phyloP scores from a whole-genome alignment of 2,113 vertebrate species.

The Campylomormyrus numenius region DNA sequence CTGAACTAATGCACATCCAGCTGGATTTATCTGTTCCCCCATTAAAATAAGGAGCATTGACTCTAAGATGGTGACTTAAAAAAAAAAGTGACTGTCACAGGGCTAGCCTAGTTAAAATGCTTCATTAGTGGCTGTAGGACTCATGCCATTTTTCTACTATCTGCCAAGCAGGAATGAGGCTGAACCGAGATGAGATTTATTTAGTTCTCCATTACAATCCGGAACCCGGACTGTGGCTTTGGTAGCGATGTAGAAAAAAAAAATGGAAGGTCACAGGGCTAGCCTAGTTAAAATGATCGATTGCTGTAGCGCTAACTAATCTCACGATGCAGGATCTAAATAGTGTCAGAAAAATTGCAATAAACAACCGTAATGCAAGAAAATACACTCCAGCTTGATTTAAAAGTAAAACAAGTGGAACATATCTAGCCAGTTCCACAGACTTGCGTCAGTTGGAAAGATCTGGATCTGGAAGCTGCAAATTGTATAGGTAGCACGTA shows the following conservation, averaged over 20 bases:
- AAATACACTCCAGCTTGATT: neutral
- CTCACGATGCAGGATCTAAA: neutral
- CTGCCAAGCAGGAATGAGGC: neutral
- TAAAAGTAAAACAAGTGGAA: neutral
- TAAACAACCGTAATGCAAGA: neutral
- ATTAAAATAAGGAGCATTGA: neutral
- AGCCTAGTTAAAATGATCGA: neutral
- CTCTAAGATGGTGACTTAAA: neutral
- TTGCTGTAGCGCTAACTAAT: neutral
- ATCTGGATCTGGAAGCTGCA: neutral
- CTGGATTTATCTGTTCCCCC: neutral
- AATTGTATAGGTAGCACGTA: neutral
- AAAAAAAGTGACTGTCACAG: neutral
- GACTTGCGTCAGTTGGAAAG: neutral
- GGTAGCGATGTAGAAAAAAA: neutral
- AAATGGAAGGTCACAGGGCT: neutral
- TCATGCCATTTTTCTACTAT: neutral
- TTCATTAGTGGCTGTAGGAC: neutral
- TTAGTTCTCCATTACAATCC: neutral
- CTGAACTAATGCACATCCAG: neutral
- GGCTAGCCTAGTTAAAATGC: neutral
- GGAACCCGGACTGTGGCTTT: neutral
- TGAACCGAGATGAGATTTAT: neutral
- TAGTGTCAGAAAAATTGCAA: neutral
- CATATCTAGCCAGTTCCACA: neutral